Base-by-base conservation (phyloP, 2,797 vertebrate genomes). In the Phalloptychus januarius region DNA sequence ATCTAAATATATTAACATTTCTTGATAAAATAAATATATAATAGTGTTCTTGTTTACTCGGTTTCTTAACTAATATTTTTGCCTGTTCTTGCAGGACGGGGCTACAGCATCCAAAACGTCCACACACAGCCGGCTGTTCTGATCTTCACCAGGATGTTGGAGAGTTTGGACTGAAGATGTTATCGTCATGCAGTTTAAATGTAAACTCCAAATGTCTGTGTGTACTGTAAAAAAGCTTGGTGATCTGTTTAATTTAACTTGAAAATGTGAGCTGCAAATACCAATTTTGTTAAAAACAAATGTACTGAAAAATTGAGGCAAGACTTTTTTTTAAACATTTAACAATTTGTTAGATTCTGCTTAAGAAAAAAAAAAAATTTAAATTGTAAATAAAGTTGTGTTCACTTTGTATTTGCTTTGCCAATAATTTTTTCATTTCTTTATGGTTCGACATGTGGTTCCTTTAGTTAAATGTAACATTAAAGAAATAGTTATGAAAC, bases 31-130 rank as follows among this genome's bases (percentile, higher is more conserved):
- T 50, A 50, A 50, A 50, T 50, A 50, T 50, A 8, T 23, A 23
- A 50, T 50, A 50, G 20, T 50, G 7, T 23, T 50, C 18, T 8
- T 50, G 61, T 23, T 23, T 40, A 2, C 44, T 44, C 5, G 3
- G 40, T 16, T 74, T 31, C 48, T 74, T 18, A 0, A 11, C n/a
- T 33, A 10, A 1, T 46, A 42, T 1, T 70, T 20, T 58, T 54
- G 42, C 76, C 31, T 75, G 1, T 77, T 82, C 28, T 38, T 73
- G 67, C 88, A 96, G 96, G 95, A 38, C 86, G 92, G 1, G 91
- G 94, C 3, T 95, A 96, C 90, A 92, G 92, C 90, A 88, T 96
- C 80, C 83, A 92, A 18, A 96, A 96, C 79, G 4, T 90, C 42
- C 86, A 70, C 2, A 56, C 86, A 1, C 93, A 94, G 78, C 95